Evolutionary conservation across 2,797 vertebrate species (phyloP), one percentile per base, ranked within the genome.

Genomic region (Geotrypetes seraphini): DNA sequence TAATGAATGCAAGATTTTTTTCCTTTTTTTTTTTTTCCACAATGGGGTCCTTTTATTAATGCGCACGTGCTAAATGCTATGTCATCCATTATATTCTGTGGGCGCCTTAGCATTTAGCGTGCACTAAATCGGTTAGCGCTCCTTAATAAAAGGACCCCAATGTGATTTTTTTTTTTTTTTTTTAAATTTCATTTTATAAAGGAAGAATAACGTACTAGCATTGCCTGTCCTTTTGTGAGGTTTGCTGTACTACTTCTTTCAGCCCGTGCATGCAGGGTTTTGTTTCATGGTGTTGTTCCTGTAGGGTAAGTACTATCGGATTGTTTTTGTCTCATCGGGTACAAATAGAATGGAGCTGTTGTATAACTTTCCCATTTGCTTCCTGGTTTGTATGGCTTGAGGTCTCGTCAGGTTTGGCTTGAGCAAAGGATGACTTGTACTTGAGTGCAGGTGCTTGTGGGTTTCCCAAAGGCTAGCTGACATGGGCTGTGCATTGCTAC

Each of bases 231-330:
- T 63, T 29, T 49, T 31, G 5, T n/a, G 5, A 10, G 45, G 22
- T 36, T 51, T 25, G 20, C 28, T n/a, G 29, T n/a, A 31, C 41
- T 53, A 32, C 37, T 50, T 61, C 60, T 65, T 36, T 60, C 37
- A 52, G 33, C 35, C 36, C 57, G 2, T 31, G 19, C 29, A 47
- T n/a, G n/a, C n/a, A n/a, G n/a, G n/a, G n/a, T n/a, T n/a, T n/a
- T n/a, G n/a, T n/a, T n/a, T n/a, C n/a, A n/a, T n/a, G n/a, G n/a
- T n/a, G n/a, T 69, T 57, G 46, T 61, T 61, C 62, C 42, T 47
- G 18, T 25, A 25, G 43, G 42, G 39, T 46, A 36, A 39, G 16
- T 44, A 34, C 36, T 32, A 2, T 35, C 19, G 35, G 34, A 33
- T 6, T 27, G 35, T 44, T n/a, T 63, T 18, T 45, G 13, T 25